Conservation (phyloP, 2,888 invertebrate species). For the Hirtodrosophila trivittata region DNA sequence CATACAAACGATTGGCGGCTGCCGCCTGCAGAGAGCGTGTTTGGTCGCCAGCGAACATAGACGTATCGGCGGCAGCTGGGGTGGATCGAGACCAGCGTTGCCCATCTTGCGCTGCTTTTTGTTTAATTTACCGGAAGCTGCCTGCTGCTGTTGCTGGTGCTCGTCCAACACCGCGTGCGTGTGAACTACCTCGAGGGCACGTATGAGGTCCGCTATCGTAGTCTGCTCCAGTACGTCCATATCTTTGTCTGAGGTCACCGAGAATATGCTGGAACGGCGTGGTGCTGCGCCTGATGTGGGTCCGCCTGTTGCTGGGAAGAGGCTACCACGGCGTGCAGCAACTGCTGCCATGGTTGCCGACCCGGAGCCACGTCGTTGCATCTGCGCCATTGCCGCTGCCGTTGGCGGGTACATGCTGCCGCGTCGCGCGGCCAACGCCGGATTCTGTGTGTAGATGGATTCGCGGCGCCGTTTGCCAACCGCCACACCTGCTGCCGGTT, state of each 20-base stretch:
- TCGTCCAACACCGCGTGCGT: slow-evolving; percentile 83
- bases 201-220: slow-evolving; percentile 91
- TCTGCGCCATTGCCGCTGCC: slow-evolving; percentile 51
- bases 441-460: slow-evolving; percentile 81
- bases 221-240: slow-evolving; percentile 89
- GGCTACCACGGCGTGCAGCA: slow-evolving; percentile 77
- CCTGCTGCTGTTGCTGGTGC: slow-evolving; percentile 57
- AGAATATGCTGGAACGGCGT: slow-evolving; percentile 81
- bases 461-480: slow-evolving; percentile 74
- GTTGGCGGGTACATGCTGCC: slow-evolving; percentile 79
- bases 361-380: slow-evolving; percentile 77
- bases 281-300: slow-evolving; percentile 30
- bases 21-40: slow-evolving; percentile 65
- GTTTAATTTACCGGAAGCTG: slow-evolving; percentile 26
- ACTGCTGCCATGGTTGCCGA: slow-evolving; percentile 59
- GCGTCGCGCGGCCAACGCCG: slow-evolving; percentile 71
- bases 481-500: slow-evolving; percentile 34
- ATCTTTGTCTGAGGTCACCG: slow-evolving; percentile 80
- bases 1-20: slow-evolving; percentile 79
- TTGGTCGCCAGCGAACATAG: slow-evolving; percentile 84
- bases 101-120: slow-evolving; percentile 85
- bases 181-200: slow-evolving; percentile 90
- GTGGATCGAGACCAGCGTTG: slow-evolving; percentile 84
- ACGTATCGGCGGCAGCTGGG: slow-evolving; percentile 84
- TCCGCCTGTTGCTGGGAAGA: slow-evolving; percentile 65